Evolutionary conservation across 2,797 vertebrate genomes (phyloP).

Genomic region (Artibeus lituratus): DNA sequence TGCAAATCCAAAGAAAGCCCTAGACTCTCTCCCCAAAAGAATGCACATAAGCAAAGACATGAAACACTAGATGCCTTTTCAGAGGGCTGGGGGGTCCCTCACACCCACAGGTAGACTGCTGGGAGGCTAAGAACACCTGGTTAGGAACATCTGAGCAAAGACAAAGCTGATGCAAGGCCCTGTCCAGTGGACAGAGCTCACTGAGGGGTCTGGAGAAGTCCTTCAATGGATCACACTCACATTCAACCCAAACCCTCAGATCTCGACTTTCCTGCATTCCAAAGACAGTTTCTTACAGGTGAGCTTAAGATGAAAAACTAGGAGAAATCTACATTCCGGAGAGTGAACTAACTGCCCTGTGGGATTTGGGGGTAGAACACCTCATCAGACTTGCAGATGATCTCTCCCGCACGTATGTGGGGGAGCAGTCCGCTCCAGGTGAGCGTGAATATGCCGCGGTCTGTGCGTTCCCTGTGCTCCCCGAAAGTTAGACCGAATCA

Average conservation of each 20-base stretch:
- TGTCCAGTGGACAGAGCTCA: neutral
- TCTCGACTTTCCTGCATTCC: constrained; percentile 54
- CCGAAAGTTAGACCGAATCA: constrained; percentile 53
- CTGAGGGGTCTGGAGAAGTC: neutral
- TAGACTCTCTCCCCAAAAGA: neutral
- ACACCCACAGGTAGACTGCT: neutral
- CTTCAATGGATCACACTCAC: constrained; percentile 6
- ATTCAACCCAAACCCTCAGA: neutral
- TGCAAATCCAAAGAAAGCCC: neutral
- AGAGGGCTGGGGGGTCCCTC: neutral
- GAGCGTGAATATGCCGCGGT: neutral
- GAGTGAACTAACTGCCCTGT: constrained; percentile 25
- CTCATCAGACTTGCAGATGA: constrained; percentile 67
- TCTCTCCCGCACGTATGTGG: neutral
- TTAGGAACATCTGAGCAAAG: neutral
- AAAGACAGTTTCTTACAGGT: constrained; percentile 30
- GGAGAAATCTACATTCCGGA: constrained; percentile 47
- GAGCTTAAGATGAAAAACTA: constrained; percentile 55
- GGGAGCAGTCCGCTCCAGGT: constrained; percentile 61
- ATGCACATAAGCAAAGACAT: neutral
- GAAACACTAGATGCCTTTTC: neutral
- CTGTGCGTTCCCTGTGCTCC: neutral
- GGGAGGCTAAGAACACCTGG: neutral
- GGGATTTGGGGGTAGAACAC: constrained; percentile 44
- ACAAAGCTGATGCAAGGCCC: neutral